Conservation (phyloP, 2,888 invertebrate genomes). For the Periphyllus acericola region DNA sequence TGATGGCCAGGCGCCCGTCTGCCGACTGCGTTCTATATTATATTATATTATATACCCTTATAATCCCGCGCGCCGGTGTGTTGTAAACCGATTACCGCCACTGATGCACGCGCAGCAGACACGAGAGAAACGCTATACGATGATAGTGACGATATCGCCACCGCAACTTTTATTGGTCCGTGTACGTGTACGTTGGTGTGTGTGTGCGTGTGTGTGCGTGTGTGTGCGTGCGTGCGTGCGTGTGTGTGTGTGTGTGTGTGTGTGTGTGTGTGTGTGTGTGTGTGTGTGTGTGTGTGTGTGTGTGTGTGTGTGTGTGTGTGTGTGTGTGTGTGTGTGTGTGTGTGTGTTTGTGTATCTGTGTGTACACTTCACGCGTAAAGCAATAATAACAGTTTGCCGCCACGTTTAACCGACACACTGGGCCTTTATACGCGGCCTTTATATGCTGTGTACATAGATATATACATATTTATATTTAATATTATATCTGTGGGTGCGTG, state of each 20-base stretch:
- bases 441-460: neutral
- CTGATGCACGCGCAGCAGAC: neutral
- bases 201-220: neutral
- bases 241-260: neutral
- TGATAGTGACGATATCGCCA: constrained; percentile 29
- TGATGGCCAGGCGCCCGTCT: constrained; percentile 61
- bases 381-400: constrained; percentile 23
- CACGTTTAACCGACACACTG: constrained; percentile 15
- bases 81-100: constrained; percentile 58
- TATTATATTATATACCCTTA: constrained; percentile 47
- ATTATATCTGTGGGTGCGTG: neutral
- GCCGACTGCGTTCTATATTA: constrained; percentile 34
- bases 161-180: constrained; percentile 43
- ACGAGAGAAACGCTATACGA: constrained; percentile 20
- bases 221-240: neutral
- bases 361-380: neutral
- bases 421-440: constrained; percentile 22
- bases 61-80: constrained; percentile 57
- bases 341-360: neutral
- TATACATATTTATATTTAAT: neutral
- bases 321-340: neutral
- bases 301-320: neutral
- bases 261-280: neutral
- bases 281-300: neutral
- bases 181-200: neutral